Conservation (phyloP, 2,797 vertebrate genomes). For the Eulemur rubriventer region DNA sequence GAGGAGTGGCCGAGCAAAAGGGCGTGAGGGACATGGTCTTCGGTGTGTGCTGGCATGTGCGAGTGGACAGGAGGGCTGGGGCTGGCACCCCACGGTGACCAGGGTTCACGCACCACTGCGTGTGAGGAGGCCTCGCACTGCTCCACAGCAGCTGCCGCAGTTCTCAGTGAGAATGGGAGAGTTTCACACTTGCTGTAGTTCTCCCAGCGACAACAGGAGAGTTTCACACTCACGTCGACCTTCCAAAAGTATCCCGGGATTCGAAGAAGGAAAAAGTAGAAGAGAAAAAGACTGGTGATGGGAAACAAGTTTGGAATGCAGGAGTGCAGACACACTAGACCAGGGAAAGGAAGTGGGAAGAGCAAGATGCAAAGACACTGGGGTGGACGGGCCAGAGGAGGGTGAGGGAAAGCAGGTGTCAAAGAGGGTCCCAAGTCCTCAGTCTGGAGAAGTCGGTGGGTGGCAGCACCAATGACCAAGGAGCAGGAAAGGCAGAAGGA, state of each 20-base stretch:
- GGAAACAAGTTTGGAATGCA: not conserved
- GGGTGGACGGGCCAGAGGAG: not conserved
- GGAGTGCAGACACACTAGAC: not conserved
- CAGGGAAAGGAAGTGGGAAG: too few relatives aligned
- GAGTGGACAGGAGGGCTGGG: not conserved
- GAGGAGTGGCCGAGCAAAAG: not conserved
- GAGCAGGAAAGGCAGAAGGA: not conserved
- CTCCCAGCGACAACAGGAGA: too few relatives aligned
- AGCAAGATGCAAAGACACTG: not conserved
- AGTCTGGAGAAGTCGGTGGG: not conserved
- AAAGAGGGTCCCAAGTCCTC: not conserved
- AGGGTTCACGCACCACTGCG: accelerated
- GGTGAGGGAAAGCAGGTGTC: not conserved
- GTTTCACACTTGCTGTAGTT: not conserved
- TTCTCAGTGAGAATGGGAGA: not conserved
- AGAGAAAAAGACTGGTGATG: not conserved
- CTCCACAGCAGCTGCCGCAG: too few relatives aligned
- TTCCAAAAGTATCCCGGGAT: not conserved
- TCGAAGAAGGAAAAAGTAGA: not conserved
- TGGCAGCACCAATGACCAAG: not conserved
- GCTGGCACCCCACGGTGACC: not conserved
- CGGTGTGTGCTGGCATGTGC: too few relatives aligned
- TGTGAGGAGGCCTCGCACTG: accelerated
- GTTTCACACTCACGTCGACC: not conserved
- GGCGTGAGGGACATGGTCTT: not conserved